Percentiles rank a stretch among this genome's conserved stretches.
phyloP scores from a whole-genome alignment of 1,140 invertebrate genomes.

The Orchesella cincta region DNA sequence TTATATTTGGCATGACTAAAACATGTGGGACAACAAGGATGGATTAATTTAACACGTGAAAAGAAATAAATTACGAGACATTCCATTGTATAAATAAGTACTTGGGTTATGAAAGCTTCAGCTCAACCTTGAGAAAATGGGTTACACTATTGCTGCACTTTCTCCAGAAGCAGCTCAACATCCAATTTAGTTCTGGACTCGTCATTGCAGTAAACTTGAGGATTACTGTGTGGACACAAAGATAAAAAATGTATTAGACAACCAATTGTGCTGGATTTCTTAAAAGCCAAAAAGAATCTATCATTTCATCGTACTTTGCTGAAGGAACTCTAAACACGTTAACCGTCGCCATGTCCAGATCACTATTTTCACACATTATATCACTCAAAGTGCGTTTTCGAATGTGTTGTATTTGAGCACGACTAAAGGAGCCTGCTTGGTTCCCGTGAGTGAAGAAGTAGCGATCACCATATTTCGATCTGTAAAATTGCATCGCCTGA shows the following conservation, averaged over 20 bases:
- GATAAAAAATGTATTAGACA: background rate
- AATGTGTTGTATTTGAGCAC: slow-evolving; percentile 35
- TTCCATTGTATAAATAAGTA: background rate
- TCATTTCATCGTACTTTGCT: background rate
- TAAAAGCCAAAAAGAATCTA: background rate
- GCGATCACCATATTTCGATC: slow-evolving; percentile 34
- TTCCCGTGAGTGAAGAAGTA: slow-evolving; percentile 43
- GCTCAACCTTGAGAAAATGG: background rate
- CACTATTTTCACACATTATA: slow-evolving; percentile 49
- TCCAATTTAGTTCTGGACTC: background rate
- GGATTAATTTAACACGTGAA: background rate
- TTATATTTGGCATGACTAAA: background rate
- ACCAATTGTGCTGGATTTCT: background rate
- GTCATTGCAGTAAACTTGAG: background rate
- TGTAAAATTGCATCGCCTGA: slow-evolving; percentile 35
- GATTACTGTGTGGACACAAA: too few species aligned
- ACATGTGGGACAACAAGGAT: background rate
- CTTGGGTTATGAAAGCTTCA: background rate
- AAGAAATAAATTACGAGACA: background rate
- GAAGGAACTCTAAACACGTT: slow-evolving; percentile 37
- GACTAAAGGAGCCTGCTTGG: slow-evolving; percentile 52
- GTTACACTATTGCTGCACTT: background rate
- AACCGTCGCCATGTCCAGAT: background rate
- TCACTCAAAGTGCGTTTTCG: slow-evolving; percentile 42
- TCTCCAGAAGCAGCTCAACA: background rate